A percentile compares a stretch with the other conserved stretches of the same genome.
phyloP scores from a whole-genome alignment of 1,140 invertebrate genomes.

The Magallana ariakensis region DNA sequence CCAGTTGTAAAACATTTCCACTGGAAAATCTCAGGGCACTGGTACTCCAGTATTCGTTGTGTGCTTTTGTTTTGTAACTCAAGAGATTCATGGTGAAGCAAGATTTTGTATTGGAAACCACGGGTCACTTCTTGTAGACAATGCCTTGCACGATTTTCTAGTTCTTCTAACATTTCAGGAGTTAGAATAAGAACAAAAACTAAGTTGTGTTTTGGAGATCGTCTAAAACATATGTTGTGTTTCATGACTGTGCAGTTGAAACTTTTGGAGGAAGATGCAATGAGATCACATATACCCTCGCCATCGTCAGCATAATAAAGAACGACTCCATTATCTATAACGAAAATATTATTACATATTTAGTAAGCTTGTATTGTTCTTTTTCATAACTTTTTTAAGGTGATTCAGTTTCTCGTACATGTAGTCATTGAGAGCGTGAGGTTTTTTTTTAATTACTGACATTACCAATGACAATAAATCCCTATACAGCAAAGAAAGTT shows the following conservation, averaged over 20 bases:
- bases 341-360: background rate
- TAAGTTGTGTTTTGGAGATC: background rate
- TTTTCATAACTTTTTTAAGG: too few species aligned
- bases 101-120: background rate
- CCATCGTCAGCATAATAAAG: background rate
- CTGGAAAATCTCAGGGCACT: background rate
- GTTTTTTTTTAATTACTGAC: too few species aligned
- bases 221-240: background rate
- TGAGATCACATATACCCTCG: background rate
- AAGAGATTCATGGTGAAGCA: background rate
- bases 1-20: slow-evolving; percentile 7
- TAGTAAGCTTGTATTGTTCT: too few species aligned
- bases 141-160: background rate
- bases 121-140: background rate
- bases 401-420: too few species aligned
- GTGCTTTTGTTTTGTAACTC: background rate
- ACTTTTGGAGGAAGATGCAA: background rate
- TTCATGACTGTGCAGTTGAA: background rate
- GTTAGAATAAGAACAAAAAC: background rate
- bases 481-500: too few species aligned
- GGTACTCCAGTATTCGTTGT: background rate
- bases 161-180: slow-evolving; percentile 28
- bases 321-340: background rate
- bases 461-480: too few species aligned
- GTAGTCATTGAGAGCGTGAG: too few species aligned